phyloP scores from a whole-genome alignment of 2,113 vertebrate species.

The Dipodomys ordii region DNA sequence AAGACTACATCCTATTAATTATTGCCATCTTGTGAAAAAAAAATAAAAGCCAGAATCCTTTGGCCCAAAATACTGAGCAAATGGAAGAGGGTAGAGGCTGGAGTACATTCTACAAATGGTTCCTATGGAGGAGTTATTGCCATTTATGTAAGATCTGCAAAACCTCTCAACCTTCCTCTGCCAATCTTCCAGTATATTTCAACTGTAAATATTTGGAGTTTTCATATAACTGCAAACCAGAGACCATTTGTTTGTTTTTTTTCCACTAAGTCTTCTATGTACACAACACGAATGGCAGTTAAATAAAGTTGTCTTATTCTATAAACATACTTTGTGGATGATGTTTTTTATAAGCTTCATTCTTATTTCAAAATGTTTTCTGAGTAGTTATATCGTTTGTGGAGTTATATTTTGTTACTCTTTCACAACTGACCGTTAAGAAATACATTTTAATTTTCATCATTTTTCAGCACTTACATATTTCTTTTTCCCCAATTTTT shows the following conservation, averaged over 20 bases:
- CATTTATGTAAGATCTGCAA: neutral
- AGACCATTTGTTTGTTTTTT: conserved; percentile 34
- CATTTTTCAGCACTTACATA: neutral
- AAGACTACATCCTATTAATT: neutral
- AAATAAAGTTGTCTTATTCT: conserved; percentile 63
- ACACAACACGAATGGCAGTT: conserved; percentile 53
- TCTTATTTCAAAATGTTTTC: conserved; percentile 69
- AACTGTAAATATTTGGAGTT: conserved; percentile 69
- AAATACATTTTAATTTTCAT: neutral
- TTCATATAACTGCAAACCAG: conserved; percentile 57
- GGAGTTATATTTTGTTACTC: conserved; percentile 25
- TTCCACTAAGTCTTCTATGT: conserved; percentile 54
- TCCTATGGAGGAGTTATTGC: neutral
- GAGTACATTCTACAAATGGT: neutral
- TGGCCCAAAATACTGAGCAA: conserved; percentile 7
- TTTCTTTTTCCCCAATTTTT: neutral
- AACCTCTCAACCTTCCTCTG: neutral
- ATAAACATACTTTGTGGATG: conserved; percentile 59
- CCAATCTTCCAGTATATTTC: conserved; percentile 61
- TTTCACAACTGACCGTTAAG: conserved; percentile 49
- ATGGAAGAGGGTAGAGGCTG: neutral
- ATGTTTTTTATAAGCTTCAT: conserved; percentile 60
- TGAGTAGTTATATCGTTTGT: conserved; percentile 50
- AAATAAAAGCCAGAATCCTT: neutral
- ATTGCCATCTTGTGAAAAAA: neutral